phyloP scores from a whole-genome alignment of 1,140 invertebrate genomes.

The Melitaea cinxia region DNA sequence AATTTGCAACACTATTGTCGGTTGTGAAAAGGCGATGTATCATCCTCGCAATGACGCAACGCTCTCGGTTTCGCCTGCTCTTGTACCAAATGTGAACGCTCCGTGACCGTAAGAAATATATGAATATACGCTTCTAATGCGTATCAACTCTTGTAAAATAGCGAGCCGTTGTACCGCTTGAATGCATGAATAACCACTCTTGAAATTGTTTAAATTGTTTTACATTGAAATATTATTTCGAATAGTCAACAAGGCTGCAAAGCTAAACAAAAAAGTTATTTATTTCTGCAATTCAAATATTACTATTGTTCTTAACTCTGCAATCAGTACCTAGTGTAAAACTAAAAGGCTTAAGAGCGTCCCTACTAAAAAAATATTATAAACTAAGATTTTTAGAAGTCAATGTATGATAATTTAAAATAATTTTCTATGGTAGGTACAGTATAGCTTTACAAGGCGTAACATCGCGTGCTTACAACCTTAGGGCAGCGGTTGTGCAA shows the following conservation, averaged over 20 bases:
- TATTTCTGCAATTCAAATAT: not conserved
- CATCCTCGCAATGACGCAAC: conserved; percentile 66
- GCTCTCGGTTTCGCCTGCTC: conserved; percentile 77
- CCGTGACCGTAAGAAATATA: conserved; percentile 75
- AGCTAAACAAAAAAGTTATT: not conserved
- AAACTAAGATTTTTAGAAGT: too few relatives aligned
- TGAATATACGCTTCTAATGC: conserved; percentile 59
- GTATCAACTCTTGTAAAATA: conserved; percentile 37
- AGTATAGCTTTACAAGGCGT: conserved; percentile 29
- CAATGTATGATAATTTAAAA: too few relatives aligned
- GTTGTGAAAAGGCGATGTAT: conserved; percentile 68
- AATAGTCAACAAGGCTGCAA: not conserved
- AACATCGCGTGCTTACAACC: conserved; percentile 57
- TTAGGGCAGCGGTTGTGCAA: conserved; percentile 62
- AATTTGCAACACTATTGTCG: conserved; percentile 57
- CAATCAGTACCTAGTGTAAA: too few relatives aligned
- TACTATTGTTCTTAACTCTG: too few relatives aligned
- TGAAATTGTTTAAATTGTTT: conserved; percentile 11
- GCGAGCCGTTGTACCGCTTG: conserved; percentile 19
- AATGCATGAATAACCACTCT: conserved; percentile 32
- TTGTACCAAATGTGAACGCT: conserved; percentile 73
- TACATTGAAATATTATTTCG: not conserved
- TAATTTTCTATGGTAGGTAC: conserved; percentile 10
- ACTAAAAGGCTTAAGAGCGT: too few relatives aligned
- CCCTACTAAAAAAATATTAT: too few relatives aligned